Base-by-base conservation (phyloP, 1,140 invertebrate species). In the Asbolus verrucosus region DNA sequence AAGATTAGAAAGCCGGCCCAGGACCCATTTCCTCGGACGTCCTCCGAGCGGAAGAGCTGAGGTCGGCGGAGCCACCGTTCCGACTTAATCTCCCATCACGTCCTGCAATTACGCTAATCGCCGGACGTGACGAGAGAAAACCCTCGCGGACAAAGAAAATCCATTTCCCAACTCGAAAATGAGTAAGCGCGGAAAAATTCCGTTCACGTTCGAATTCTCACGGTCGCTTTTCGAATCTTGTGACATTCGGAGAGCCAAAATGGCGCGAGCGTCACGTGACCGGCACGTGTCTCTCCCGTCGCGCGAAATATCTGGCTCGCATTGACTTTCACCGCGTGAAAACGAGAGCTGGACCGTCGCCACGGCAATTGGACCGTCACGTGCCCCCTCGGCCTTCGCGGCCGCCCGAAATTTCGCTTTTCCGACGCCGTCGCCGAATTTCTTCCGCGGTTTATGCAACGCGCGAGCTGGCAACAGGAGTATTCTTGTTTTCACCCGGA, bases 401-500 rank as follows among this genome's bases (percentile, higher is more conserved):
- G n/a, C 27, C 9, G 9, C 9, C 9, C 27, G 27, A 30, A 30
- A 30, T 5, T 5, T 30, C 9, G 4, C 27, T 4, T 30, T 30
- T 30, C 9, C 9, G 4, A 5, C 27, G 27, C 27, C 27, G 9
- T 30, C 11, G 19, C 21, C 46, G 21, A 54, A 54, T 27, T 54
- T 54, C 46, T 36, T 36, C 8, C 33, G 33, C 11, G 46, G 21
- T 50, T 50, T 54, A 24, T 54, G 46, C 27, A 50, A 50, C 43
- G 21, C n/a, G 11, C 21, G 21, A n/a, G 19, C 19, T 27, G 27
- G 24, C 27, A n/a, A n/a, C 18, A n/a, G 27, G 19, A 27, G 19
- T 21, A 27, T 50, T 50, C 43, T 21, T 15, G 43, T 50, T 50
- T 50, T 50, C 43, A 50, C 43, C 21, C 21, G 18, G 33, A 36